Percentiles rank a stretch among this genome's conserved stretches.
Evolutionary conservation across 2,113 vertebrate genomes (phyloP).

Genomic region (Elaphurus davidianus): DNA sequence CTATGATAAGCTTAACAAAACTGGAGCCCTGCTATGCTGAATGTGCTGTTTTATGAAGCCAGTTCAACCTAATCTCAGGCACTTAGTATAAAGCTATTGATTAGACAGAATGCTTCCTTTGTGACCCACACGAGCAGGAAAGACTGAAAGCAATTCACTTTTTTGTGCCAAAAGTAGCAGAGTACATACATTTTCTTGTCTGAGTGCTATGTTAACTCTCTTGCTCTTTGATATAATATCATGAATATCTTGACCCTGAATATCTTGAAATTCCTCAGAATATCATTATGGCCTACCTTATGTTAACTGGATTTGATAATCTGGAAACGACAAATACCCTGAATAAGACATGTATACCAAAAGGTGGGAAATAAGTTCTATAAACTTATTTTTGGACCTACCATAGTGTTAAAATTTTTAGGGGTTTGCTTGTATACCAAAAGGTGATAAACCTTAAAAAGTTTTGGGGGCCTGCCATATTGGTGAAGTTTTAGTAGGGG

Average conservation of each 20-base stretch:
- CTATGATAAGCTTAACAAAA: background rate
- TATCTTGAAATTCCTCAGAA: slow-evolving; percentile 14
- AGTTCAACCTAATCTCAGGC: background rate
- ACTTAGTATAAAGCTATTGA: background rate
- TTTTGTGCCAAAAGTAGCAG: background rate
- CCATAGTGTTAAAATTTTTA: background rate
- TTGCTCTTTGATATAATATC: background rate
- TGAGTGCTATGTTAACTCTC: background rate
- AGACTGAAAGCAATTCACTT: background rate
- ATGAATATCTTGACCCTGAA: background rate
- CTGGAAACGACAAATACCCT: background rate
- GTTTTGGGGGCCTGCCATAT: background rate
- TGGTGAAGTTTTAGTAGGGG: background rate
- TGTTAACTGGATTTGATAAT: background rate
- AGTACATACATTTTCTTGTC: background rate
- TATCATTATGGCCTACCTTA: background rate
- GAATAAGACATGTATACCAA: background rate
- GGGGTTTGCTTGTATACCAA: background rate
- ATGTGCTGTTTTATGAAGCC: background rate
- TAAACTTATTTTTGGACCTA: background rate
- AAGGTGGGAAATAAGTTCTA: background rate
- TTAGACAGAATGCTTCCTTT: background rate
- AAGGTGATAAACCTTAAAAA: background rate
- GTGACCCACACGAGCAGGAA: background rate
- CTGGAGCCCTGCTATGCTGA: background rate